Conservation (phyloP, 2,113 vertebrate genomes). For the Craseonycteris thonglongyai region DNA sequence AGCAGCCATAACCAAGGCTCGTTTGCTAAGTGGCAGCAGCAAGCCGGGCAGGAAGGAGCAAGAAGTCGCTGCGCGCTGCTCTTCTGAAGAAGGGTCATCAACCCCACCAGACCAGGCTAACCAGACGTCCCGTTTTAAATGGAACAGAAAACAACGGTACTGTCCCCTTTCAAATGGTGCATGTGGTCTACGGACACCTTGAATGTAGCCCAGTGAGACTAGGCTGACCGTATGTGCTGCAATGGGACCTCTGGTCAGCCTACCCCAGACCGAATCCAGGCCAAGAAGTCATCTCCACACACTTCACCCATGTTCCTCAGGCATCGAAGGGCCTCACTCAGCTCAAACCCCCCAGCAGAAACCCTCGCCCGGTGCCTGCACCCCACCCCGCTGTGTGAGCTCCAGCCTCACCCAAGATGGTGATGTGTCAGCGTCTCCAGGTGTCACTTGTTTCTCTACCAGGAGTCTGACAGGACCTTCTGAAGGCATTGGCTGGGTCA, state of each 20-base stretch:
- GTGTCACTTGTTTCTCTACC: not conserved
- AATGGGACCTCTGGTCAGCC: too few species aligned
- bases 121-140: too few species aligned
- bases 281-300: not conserved
- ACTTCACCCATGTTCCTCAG: not conserved
- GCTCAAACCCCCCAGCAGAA: not conserved
- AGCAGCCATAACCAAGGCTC: not conserved
- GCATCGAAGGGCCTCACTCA: not conserved
- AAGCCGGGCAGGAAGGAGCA: not conserved
- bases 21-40: not conserved
- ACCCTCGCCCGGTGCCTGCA: not conserved
- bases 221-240: too few species aligned
- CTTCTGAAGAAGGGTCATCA: not conserved
- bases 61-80: not conserved
- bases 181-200: too few species aligned
- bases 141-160: too few species aligned
- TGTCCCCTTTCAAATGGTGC: too few species aligned
- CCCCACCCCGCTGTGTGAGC: rapidly evolving
- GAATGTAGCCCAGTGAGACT: too few species aligned
- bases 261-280: rapidly evolving
- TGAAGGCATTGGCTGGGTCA: too few species aligned
- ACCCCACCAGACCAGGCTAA: not conserved
- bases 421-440: rapidly evolving
- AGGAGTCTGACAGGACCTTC: not conserved
- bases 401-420: not conserved